phyloP scores from a whole-genome alignment of 2,797 vertebrate genomes.

The Danionella dracula region DNA sequence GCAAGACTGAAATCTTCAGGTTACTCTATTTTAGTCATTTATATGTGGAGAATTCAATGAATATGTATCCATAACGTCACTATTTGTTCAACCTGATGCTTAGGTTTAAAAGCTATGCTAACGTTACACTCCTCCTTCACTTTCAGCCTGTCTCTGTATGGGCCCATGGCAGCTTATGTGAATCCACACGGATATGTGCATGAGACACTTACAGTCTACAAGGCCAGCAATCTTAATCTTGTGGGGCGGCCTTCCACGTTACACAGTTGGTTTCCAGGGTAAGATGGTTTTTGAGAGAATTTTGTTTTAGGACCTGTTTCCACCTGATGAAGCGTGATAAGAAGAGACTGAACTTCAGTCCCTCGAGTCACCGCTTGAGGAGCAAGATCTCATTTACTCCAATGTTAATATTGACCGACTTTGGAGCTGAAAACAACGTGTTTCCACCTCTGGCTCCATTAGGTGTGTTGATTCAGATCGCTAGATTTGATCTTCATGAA shows the following conservation, averaged over 20 bases:
- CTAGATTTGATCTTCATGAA: too few relatives aligned
- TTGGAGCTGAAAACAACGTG: too few relatives aligned
- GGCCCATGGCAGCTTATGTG: constrained; percentile 97
- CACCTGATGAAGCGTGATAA: too few relatives aligned
- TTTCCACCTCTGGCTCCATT: too few relatives aligned
- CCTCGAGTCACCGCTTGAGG: too few relatives aligned
- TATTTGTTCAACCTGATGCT: too few relatives aligned
- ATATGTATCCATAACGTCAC: too few relatives aligned
- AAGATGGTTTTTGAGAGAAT: constrained; percentile 53
- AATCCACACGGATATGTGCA: constrained; percentile 97
- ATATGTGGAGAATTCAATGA: neutral
- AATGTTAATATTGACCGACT: too few relatives aligned
- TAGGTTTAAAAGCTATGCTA: neutral
- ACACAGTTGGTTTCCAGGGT: constrained; percentile 99
- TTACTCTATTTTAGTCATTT: constrained; percentile 54
- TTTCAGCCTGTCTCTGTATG: constrained; percentile 85
- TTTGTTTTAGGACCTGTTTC: too few relatives aligned
- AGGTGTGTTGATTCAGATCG: too few relatives aligned
- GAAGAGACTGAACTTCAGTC: too few relatives aligned
- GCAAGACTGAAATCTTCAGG: constrained; percentile 99
- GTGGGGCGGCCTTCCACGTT: constrained; percentile 85
- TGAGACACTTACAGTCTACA: constrained; percentile 94
- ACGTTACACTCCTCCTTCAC: neutral
- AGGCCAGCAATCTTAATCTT: constrained; percentile 88
- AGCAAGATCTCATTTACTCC: too few relatives aligned